Percentiles rank a stretch among this genome's conserved stretches.
These are phyloP conservation scores for Conopomorpha cramerella DNA, from an alignment of 1,140 invertebrate genomes.

Conservation along the genomic window DNA sequence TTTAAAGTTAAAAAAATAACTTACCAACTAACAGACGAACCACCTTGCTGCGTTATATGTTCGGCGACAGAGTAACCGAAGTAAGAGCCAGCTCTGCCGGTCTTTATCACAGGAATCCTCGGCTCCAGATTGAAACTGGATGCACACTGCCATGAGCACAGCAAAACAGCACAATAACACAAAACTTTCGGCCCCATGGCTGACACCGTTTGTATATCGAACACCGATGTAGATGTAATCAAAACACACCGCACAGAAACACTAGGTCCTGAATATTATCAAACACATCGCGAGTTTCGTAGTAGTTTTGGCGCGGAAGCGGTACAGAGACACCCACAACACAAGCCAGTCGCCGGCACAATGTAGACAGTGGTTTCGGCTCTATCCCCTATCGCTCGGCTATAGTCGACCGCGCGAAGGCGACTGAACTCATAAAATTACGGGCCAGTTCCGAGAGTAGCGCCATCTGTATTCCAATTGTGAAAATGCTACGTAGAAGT, in stretches of 20 bases:
- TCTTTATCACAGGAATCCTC: constrained; percentile 81
- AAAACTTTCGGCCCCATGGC: constrained; percentile 32
- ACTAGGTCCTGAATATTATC: constrained; percentile 38
- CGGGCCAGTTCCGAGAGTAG: too few species aligned
- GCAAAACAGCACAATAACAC: constrained; percentile 38
- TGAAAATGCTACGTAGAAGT: too few species aligned
- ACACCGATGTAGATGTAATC: constrained; percentile 21
- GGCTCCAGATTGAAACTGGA: constrained; percentile 81
- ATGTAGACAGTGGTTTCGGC: constrained; percentile 26
- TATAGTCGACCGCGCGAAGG: constrained; percentile 27
- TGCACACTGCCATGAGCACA: constrained; percentile 44
- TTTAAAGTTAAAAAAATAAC: constrained; percentile 18
- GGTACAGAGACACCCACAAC: constrained; percentile 35
- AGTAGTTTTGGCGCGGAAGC: constrained; percentile 12
- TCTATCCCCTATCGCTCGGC: constrained; percentile 22
- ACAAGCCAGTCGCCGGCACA: constrained; percentile 41
- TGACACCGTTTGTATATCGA: constrained; percentile 22
- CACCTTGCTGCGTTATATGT: constrained; percentile 66
- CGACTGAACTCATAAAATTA: constrained; percentile 49
- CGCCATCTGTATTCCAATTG: too few species aligned
- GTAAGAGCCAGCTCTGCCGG: constrained; percentile 71
- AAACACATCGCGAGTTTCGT: constrained; percentile 51
- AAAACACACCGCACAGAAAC: constrained; percentile 19
- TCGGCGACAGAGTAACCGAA: constrained; percentile 90
- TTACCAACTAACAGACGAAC: constrained; percentile 65